Conservation (phyloP, 2,113 vertebrate genomes). For the Hiodon tergisus region DNA sequence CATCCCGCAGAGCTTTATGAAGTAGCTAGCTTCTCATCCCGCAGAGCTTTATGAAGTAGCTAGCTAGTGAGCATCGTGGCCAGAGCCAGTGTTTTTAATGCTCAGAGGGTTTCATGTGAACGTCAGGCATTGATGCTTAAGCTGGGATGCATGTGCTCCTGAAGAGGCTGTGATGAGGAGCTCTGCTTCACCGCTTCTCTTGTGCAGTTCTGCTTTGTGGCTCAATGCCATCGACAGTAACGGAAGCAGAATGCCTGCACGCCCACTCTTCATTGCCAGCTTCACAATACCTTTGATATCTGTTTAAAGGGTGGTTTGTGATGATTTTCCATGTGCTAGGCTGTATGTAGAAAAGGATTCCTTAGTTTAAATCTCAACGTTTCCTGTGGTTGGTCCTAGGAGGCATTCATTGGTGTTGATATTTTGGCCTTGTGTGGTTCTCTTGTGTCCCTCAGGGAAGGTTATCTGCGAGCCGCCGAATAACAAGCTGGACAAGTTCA, state of each 20-base stretch:
- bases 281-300: neutral
- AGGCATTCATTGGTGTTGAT: neutral
- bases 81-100: no score
- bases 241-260: neutral
- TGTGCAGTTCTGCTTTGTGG: neutral
- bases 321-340: neutral
- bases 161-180: neutral
- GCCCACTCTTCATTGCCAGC: neutral
- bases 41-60: no score
- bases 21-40: no score
- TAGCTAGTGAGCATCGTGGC: no score
- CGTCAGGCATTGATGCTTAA: no score
- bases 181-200: neutral
- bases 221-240: neutral
- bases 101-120: no score
- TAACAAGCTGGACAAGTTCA: constrained; percentile 65
- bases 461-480: constrained; percentile 65
- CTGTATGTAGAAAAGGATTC: neutral
- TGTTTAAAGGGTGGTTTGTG: neutral
- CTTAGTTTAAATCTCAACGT: no score
- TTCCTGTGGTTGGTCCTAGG: neutral
- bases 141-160: neutral
- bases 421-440: neutral
- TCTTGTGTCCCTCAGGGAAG: constrained; percentile 45
- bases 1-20: no score